Conservation (phyloP, 2,797 vertebrate species). For the Enteromius treurensis region DNA sequence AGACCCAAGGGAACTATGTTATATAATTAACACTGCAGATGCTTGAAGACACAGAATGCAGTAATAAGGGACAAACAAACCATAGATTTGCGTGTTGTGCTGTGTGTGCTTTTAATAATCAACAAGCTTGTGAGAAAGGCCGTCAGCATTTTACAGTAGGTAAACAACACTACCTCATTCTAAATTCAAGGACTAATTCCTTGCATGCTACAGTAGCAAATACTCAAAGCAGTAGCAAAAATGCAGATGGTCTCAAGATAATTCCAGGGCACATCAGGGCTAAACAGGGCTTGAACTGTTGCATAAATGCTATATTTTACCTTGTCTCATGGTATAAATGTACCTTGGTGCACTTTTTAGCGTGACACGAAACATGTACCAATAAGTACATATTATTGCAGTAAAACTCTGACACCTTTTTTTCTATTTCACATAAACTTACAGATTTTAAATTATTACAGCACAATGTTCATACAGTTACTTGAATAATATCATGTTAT, state of each 20-base stretch:
- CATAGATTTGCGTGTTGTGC: slow-evolving; percentile 56
- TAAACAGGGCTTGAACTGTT: not conserved
- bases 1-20: slow-evolving; percentile 61
- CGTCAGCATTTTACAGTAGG: not conserved
- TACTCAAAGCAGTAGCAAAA: not conserved
- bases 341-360: no score
- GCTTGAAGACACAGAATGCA: slow-evolving; percentile 62
- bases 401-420: no score
- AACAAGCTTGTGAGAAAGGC: slow-evolving; percentile 51
- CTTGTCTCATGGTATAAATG: no score
- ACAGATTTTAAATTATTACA: no score
- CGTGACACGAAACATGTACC: no score
- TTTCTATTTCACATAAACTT: no score
- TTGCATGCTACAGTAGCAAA: not conserved
- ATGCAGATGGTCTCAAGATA: not conserved
- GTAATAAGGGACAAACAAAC: slow-evolving; percentile 59
- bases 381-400: no score
- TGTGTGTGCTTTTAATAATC: slow-evolving; percentile 22
- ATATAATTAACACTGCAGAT: slow-evolving; percentile 72
- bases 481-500: no score
- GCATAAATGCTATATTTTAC: no score
- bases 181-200: not conserved
- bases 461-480: no score
- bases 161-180: not conserved
- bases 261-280: not conserved